Percentiles rank a stretch among this genome's conserved stretches.
Conservation (phyloP, 2,113 vertebrate genomes). For the Maccullochella peelii region DNA sequence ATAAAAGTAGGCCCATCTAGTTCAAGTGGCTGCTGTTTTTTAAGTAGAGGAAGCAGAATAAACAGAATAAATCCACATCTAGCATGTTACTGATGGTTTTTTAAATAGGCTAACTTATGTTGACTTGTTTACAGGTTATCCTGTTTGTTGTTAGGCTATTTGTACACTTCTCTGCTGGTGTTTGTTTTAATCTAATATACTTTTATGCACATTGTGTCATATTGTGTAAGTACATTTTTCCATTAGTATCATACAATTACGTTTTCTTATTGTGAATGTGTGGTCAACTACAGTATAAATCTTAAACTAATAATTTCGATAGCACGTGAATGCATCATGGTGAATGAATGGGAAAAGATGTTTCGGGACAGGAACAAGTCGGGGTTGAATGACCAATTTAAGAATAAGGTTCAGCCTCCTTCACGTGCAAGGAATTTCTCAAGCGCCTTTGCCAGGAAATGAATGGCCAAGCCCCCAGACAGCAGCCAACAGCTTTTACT, state of each 20-base stretch:
- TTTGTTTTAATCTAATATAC: not conserved
- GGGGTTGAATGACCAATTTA: conserved; percentile 11
- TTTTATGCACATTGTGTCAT: not conserved
- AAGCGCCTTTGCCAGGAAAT: conserved; percentile 27
- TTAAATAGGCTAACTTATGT: too few species aligned
- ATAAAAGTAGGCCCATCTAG: not conserved
- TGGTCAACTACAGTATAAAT: too few species aligned
- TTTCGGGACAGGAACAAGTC: not conserved
- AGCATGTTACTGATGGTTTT: not conserved
- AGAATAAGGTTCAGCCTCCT: not conserved
- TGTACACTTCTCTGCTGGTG: not conserved
- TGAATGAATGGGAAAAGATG: not conserved
- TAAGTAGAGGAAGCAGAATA: not conserved
- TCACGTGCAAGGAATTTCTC: conserved; percentile 45
- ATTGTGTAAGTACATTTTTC: not conserved
- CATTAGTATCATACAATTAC: not conserved
- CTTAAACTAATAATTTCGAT: not conserved
- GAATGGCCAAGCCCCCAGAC: not conserved
- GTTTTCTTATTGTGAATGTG: not conserved
- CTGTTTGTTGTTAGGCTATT: too few species aligned
- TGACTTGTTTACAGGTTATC: not conserved
- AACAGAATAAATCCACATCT: not conserved
- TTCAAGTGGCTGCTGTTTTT: not conserved
- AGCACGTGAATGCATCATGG: rapidly evolving
- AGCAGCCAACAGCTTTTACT: not conserved